These are phyloP conservation scores for Acrossocheilus fasciatus DNA, from an alignment of 2,797 vertebrate genomes.

Conservation along the genomic window DNA sequence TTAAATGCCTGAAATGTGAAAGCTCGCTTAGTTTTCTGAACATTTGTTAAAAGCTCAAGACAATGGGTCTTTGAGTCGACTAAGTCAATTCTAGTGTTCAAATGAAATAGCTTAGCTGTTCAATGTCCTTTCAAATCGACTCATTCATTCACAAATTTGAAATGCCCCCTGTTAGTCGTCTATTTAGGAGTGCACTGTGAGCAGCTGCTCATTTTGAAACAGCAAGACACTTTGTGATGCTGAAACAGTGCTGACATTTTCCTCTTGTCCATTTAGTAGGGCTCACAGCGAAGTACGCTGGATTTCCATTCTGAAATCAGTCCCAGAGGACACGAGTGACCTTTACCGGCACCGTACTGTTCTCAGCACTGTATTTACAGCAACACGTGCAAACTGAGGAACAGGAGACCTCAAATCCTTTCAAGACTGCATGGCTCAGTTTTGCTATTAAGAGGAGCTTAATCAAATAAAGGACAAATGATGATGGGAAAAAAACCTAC, in stretches of 20 bases:
- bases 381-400: background rate
- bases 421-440: background rate
- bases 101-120: conserved; percentile 19
- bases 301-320: conserved; percentile 6
- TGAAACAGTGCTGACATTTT: conserved; percentile 36
- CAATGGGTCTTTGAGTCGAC: conserved; percentile 6
- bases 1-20: background rate
- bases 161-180: background rate
- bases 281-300: background rate
- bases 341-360: conserved; percentile 1
- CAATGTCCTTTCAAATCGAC: conserved; percentile 28
- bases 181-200: conserved; percentile 6
- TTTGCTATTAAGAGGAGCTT: background rate
- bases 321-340: conserved; percentile 15
- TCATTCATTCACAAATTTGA: conserved; percentile 38
- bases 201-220: conserved; percentile 37
- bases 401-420: background rate
- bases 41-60: conserved; percentile 14
- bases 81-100: conserved; percentile 22
- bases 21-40: background rate
- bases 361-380: background rate
- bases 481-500: background rate
- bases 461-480: background rate
- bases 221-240: conserved; percentile 29
- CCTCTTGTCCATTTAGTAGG: conserved; percentile 7